Percentiles rank a stretch among this genome's conserved stretches.
Evolutionary conservation across 2,797 vertebrate genomes (phyloP).

Genomic region (Cirrhinus molitorella): DNA sequence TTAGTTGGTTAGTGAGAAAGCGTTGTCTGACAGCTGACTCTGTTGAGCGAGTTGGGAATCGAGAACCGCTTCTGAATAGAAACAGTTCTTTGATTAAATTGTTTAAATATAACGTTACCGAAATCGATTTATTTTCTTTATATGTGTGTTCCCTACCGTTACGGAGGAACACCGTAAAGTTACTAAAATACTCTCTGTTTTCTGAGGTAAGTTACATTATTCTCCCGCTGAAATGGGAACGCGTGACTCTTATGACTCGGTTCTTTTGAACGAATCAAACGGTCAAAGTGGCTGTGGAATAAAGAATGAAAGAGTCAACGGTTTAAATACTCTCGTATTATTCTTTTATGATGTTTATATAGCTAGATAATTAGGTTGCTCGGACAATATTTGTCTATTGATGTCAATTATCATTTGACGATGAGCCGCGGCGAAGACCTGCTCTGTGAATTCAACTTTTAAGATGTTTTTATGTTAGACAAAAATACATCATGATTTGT

Average conservation of each 20-base stretch:
- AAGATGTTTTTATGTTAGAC: neutral
- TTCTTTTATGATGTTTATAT: neutral
- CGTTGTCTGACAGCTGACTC: neutral
- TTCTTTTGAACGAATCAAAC: slow-evolving; percentile 26
- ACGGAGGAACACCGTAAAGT: neutral
- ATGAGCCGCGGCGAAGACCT: neutral
- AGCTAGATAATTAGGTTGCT: neutral
- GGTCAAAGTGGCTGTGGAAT: neutral
- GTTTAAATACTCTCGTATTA: neutral
- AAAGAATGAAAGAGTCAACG: neutral
- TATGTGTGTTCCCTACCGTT: neutral
- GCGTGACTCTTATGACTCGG: neutral
- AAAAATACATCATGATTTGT: neutral
- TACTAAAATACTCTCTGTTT: neutral
- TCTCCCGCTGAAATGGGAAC: neutral
- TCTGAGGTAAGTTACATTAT: neutral
- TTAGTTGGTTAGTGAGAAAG: neutral
- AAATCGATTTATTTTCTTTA: neutral
- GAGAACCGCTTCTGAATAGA: neutral
- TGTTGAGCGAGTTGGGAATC: neutral
- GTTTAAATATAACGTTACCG: neutral
- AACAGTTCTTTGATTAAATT: neutral
- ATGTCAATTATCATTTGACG: neutral
- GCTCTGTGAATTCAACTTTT: neutral
- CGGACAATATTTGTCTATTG: neutral